phyloP scores from a whole-genome alignment of 2,113 vertebrate species.

The Pseudopodoces humilis region DNA sequence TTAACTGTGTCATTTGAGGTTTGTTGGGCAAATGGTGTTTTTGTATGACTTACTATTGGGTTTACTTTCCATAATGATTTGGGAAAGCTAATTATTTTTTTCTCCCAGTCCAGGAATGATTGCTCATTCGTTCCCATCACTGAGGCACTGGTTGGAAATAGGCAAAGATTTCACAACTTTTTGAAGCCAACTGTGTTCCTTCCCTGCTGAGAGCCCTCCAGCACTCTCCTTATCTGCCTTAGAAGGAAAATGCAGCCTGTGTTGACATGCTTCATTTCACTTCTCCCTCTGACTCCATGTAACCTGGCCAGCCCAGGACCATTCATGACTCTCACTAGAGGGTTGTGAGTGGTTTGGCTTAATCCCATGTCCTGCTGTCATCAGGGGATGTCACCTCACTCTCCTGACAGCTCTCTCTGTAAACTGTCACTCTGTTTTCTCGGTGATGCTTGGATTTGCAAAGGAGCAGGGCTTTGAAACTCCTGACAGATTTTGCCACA shows the following conservation, averaged over 20 bases:
- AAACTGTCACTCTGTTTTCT: neutral
- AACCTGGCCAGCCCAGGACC: neutral
- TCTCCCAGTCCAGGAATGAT: conserved; percentile 1
- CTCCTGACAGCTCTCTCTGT: neutral
- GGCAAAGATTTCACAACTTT: conserved; percentile 3
- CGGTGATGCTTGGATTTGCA: neutral
- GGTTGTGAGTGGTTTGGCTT: neutral
- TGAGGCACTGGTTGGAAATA: neutral
- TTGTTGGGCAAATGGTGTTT: neutral
- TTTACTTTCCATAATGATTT: neutral
- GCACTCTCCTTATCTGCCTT: neutral
- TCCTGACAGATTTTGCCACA: neutral
- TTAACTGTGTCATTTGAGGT: neutral
- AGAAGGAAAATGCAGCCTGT: neutral
- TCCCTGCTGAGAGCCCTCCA: neutral
- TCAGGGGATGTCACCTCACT: neutral
- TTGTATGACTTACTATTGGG: neutral
- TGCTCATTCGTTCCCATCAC: conserved; percentile 36
- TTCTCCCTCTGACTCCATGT: neutral
- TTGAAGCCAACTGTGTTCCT: neutral
- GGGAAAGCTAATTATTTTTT: neutral
- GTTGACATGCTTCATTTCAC: neutral
- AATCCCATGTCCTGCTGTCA: neutral
- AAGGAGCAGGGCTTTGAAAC: neutral
- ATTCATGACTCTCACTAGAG: neutral